Base-by-base conservation (phyloP, 1,140 invertebrate genomes). In the Scylla paramamosain region DNA sequence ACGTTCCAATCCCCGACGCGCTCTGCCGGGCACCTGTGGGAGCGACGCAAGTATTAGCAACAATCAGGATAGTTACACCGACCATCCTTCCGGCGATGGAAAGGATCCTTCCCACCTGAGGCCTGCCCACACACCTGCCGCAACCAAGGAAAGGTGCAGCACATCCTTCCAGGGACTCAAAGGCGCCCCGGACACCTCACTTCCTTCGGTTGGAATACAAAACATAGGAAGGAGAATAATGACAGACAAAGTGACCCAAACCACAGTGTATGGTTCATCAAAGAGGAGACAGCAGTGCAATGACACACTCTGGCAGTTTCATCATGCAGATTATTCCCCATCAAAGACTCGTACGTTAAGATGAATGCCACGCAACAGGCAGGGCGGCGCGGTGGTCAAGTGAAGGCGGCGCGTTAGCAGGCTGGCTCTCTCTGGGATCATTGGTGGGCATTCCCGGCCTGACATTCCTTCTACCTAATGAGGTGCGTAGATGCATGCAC, bases 151-250 rank as follows among this genome's bases (percentile, higher is more conserved):
- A 77, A 77, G 67, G 67, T n/a, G 67, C 67, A n/a, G 67, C 67
- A 25, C 67, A 77, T 77, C 67, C 67, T 77, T 77, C 67, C 67
- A 25, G 16, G 67, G 67, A 77, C 0, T 77, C 67, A 77, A 77
- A 77, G 67, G 67, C 67, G 67, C 67, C 67, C 67, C 67, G 67
- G 67, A 77, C 67, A 77, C 25, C n/a, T 77, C 67, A 77, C 67
- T 77, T 77, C 67, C 67, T 77, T 77, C 67, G 67, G 67, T 59
- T 20, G 52, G 52, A 25, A n/a, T n/a, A 77, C 67, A 77, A 77
- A 77, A 77, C 67, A 77, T 77, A n/a, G 67, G 67, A 77, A 77
- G 67, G 25, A 77, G 25, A 77, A 20, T 77, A 20, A 77, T 77
- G 67, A 77, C 67, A 8, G 67, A 6, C 67, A 77, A 14, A 77